A percentile compares a stretch with the other conserved stretches of the same genome.
Evolutionary conservation across 2,888 invertebrate genomes (phyloP).

Genomic region (Acronicta psi): DNA sequence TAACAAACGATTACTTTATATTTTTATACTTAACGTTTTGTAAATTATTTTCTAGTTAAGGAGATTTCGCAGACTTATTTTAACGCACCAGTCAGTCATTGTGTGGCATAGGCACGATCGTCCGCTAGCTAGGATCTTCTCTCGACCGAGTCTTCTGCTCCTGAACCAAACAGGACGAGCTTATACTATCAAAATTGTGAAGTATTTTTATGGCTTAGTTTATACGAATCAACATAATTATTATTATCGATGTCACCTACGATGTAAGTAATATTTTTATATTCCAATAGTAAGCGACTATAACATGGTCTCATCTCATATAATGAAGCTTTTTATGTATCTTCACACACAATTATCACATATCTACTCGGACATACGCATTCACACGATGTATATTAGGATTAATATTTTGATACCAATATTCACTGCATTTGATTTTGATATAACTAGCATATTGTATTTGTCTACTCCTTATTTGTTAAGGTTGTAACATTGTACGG

Average conservation of each 20-base stretch:
- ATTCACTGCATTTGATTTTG: constrained; percentile 85
- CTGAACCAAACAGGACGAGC: constrained; percentile 64
- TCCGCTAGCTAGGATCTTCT: constrained; percentile 47
- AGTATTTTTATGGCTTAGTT: constrained; percentile 74
- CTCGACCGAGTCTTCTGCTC: constrained; percentile 44
- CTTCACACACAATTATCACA: constrained; percentile 85
- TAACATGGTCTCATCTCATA: constrained; percentile 69
- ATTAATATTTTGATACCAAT: constrained; percentile 87
- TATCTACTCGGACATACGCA: constrained; percentile 83
- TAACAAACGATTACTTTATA: constrained; percentile 80
- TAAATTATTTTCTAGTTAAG: constrained; percentile 85
- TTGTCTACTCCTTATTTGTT: constrained; percentile 78
- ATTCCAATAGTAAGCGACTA: constrained; percentile 73
- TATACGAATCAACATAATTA: constrained; percentile 61
- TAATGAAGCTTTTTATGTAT: constrained; percentile 76
- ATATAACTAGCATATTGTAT: constrained; percentile 81
- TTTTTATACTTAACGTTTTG: constrained; percentile 85
- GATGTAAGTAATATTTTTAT: constrained; percentile 83
- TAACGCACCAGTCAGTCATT: constrained; percentile 73
- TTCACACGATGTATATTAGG: constrained; percentile 80
- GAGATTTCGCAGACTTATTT: constrained; percentile 69
- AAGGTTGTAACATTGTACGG: constrained; percentile 80
- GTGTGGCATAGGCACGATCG: constrained; percentile 63
- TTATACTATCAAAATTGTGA: constrained; percentile 63
- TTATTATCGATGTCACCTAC: constrained; percentile 69